phyloP scores from a whole-genome alignment of 2,797 vertebrate species.

The Chromis chromis region DNA sequence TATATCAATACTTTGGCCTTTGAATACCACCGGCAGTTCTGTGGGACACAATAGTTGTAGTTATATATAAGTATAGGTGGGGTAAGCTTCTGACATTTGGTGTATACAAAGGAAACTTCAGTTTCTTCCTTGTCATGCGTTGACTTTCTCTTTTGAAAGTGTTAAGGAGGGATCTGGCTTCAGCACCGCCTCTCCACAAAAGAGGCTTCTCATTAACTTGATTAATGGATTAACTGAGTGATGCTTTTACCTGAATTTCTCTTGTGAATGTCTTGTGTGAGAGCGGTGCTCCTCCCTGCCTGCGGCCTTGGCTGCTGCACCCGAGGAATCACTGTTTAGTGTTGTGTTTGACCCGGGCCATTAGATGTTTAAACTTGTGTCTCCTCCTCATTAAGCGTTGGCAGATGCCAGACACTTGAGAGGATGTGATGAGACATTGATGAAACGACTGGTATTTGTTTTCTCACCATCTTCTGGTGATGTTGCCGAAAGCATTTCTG shows the following conservation, averaged over 20 bases:
- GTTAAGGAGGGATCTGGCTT: slow-evolving; percentile 54
- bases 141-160: slow-evolving; percentile 59
- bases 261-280: slow-evolving; percentile 7
- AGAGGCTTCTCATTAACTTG: slow-evolving; percentile 61
- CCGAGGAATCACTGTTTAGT: slow-evolving; percentile 39
- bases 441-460: slow-evolving; percentile 55
- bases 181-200: slow-evolving; percentile 17
- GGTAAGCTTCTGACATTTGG: slow-evolving; percentile 21
- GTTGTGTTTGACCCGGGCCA: slow-evolving; percentile 48
- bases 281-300: slow-evolving; percentile 2
- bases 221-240: slow-evolving; percentile 52
- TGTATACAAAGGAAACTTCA: slow-evolving; percentile 35
- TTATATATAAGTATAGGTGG: not conserved
- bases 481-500: slow-evolving; percentile 15
- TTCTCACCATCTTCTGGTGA: slow-evolving; percentile 9
- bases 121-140: slow-evolving; percentile 39
- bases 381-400: slow-evolving; percentile 55
- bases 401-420: slow-evolving; percentile 51
- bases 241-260: slow-evolving; percentile 37
- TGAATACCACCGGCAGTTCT: slow-evolving; percentile 20
- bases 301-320: not conserved
- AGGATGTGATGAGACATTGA: slow-evolving; percentile 62
- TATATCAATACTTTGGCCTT: slow-evolving; percentile 30
- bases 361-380: slow-evolving; percentile 57
- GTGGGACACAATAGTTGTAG: not conserved